Evolutionary conservation across 2,888 invertebrate genomes (phyloP).

Genomic region (Sylvicola cinctus): DNA sequence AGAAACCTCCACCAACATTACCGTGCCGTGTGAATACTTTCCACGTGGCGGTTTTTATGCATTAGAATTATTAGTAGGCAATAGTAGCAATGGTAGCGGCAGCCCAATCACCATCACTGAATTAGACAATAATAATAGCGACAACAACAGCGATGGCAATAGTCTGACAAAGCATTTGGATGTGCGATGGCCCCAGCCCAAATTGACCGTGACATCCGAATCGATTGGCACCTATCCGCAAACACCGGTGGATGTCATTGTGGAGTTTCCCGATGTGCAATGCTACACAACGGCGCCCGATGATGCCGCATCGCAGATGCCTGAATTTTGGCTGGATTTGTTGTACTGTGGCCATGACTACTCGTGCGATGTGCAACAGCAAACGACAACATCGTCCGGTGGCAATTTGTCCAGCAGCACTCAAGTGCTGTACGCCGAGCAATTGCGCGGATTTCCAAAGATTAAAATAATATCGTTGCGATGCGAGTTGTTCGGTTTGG

Average conservation of each 20-base stretch:
- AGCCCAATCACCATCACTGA: too few species aligned
- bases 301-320: conserved; percentile 19
- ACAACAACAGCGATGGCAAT: conserved; percentile 7
- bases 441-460: conserved; percentile 51
- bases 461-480: conserved; percentile 43
- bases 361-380: conserved; percentile 37
- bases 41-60: conserved; percentile 47
- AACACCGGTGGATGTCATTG: conserved; percentile 45
- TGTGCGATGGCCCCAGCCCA: conserved; percentile 63
- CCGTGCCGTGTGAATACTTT: conserved; percentile 51
- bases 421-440: conserved; percentile 55
- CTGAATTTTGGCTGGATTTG: conserved; percentile 58
- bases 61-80: conserved; percentile 23
- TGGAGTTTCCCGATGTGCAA: conserved; percentile 53
- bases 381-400: conserved; percentile 22
- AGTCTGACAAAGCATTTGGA: conserved; percentile 32
- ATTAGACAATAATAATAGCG: conserved; percentile 9
- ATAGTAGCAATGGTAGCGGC: too few species aligned
- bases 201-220: conserved; percentile 49
- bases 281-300: conserved; percentile 27
- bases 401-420: conserved; percentile 29
- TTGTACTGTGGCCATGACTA: conserved; percentile 61
- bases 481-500: conserved; percentile 64
- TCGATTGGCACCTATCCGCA: conserved; percentile 63
- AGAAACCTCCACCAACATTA: conserved; percentile 25